These are phyloP conservation scores for Calephelis nemesis DNA, from an alignment of 1,140 invertebrate genomes.

Conservation along the genomic window DNA sequence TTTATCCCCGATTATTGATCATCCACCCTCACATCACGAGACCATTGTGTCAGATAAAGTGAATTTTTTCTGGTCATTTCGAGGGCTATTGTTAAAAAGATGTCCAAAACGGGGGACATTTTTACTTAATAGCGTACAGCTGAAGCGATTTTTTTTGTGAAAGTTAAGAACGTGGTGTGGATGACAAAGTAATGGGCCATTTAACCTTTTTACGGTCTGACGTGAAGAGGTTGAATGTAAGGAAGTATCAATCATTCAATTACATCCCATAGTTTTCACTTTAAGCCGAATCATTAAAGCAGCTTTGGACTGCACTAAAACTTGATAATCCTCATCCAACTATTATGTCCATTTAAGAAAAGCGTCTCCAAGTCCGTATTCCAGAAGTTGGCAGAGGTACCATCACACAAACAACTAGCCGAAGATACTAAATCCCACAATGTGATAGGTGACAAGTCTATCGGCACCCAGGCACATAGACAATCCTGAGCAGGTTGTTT, in stretches of 20 bases:
- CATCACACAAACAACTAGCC: no score
- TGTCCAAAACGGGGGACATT: conserved; percentile 55
- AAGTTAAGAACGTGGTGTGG: conserved; percentile 18
- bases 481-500: no score
- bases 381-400: no score
- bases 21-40: conserved; percentile 63
- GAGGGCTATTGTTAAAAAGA: conserved; percentile 64
- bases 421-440: no score
- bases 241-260: conserved; percentile 8
- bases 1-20: conserved; percentile 53
- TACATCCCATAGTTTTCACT: neutral
- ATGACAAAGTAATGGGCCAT: conserved; percentile 17
- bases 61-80: conserved; percentile 69
- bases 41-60: conserved; percentile 53
- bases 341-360: no score
- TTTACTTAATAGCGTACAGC: conserved; percentile 58
- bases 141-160: conserved; percentile 33
- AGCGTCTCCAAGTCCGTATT: no score
- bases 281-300: neutral
- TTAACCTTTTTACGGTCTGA: conserved; percentile 12
- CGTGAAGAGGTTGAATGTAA: conserved; percentile 3
- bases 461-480: no score
- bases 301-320: no score
- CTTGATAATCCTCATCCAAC: no score
- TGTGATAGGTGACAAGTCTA: no score